A percentile compares a stretch with the other conserved stretches of the same genome.
Evolutionary conservation across 2,888 invertebrate species (phyloP).

Genomic region (Drosophila infuscata): DNA sequence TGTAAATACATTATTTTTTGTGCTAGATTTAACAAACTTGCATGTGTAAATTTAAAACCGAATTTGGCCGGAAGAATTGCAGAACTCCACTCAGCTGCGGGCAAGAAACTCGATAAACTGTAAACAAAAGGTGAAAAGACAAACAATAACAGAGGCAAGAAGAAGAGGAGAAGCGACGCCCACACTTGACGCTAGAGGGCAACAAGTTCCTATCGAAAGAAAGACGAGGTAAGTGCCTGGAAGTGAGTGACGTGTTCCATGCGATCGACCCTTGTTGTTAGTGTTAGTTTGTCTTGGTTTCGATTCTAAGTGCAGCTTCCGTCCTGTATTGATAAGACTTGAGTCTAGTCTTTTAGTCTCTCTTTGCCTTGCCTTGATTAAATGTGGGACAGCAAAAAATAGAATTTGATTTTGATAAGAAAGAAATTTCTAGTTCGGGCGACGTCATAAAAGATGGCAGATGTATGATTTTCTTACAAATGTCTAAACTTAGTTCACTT

Average conservation of each 20-base stretch:
- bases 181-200: constrained; percentile 34
- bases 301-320: constrained; percentile 52
- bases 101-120: constrained; percentile 35
- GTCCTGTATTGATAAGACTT: constrained; percentile 64
- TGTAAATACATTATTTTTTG: neutral
- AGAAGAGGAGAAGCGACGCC: constrained; percentile 30
- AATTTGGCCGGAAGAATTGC: neutral
- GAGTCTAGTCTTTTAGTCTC: constrained; percentile 6
- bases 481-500: constrained; percentile 12
- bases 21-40: constrained; percentile 9
- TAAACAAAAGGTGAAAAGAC: constrained; percentile 52
- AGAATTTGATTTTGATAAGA: constrained; percentile 65
- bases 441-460: constrained; percentile 37
- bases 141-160: constrained; percentile 35
- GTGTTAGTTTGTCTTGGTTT: neutral
- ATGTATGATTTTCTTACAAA: constrained; percentile 37
- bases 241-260: constrained; percentile 56
- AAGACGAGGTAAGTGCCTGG: constrained; percentile 29
- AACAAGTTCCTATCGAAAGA: constrained; percentile 57
- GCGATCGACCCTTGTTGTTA: constrained; percentile 2
- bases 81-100: constrained; percentile 13
- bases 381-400: constrained; percentile 64
- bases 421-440: constrained; percentile 61
- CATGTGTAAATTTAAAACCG: neutral
- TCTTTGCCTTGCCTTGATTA: constrained; percentile 9